Conservation (phyloP, 2,797 vertebrate genomes). For the Rhabdomys pumilio region DNA sequence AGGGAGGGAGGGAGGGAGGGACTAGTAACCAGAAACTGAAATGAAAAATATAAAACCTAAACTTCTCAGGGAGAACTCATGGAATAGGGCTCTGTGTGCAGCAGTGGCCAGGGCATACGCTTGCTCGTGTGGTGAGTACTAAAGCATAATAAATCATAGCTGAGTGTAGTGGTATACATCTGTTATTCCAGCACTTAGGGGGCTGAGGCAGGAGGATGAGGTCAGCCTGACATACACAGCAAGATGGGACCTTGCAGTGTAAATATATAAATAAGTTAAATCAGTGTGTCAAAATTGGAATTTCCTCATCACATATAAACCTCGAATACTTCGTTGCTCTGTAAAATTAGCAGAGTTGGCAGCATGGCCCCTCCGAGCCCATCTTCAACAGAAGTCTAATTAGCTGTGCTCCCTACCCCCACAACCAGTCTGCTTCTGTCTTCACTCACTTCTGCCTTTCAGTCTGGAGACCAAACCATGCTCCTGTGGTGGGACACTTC, state of each 20-base stretch:
- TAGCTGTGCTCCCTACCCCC: background rate
- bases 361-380: background rate
- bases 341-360: slow-evolving; percentile 9
- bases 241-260: background rate
- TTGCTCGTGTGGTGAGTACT: background rate
- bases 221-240: background rate
- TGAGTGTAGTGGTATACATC: background rate
- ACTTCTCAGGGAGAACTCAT: background rate
- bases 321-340: background rate
- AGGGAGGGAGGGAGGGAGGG: background rate
- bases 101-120: background rate
- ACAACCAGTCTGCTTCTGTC: background rate
- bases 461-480: background rate
- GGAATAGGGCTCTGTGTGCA: background rate
- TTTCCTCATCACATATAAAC: background rate
- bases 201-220: background rate
- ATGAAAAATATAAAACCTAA: background rate
- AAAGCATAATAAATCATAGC: background rate
- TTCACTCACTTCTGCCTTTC: background rate
- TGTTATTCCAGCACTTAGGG: background rate
- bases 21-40: background rate
- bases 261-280: background rate
- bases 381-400: background rate
- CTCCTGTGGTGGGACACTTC: background rate
- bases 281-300: slow-evolving; percentile 7